phyloP scores from a whole-genome alignment of 2,888 invertebrate genomes.

The Reticulitermes lucifugus region DNA sequence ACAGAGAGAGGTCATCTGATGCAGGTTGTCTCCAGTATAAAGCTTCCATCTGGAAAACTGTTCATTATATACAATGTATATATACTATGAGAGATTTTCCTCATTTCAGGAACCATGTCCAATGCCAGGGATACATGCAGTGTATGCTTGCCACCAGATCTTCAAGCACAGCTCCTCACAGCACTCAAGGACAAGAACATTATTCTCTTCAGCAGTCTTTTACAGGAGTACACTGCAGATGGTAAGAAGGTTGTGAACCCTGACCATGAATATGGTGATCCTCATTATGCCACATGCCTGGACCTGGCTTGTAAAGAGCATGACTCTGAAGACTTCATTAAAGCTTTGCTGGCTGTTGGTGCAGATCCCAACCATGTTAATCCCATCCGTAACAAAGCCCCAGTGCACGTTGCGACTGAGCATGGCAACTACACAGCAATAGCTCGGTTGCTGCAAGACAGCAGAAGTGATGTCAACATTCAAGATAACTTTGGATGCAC shows the following conservation, averaged over 20 bases:
- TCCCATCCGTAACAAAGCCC: conserved; percentile 23
- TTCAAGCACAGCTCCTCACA: conserved; percentile 3
- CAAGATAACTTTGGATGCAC: conserved; percentile 32
- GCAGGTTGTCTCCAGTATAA: too few relatives aligned
- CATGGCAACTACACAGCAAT: conserved; percentile 26
- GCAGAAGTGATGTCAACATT: conserved; percentile 26
- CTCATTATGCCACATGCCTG: conserved; percentile 35
- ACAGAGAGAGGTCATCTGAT: too few relatives aligned
- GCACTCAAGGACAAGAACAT: conserved; percentile 23
- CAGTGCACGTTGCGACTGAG: conserved; percentile 31
- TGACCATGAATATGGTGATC: conserved; percentile 34
- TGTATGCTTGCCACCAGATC: background rate
- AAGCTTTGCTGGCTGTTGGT: background rate
- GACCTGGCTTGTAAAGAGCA: conserved; percentile 31
- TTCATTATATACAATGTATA: too few relatives aligned
- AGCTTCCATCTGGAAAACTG: too few relatives aligned
- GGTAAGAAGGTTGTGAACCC: conserved; percentile 27
- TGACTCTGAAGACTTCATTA: conserved; percentile 6
- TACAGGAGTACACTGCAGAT: conserved; percentile 17
- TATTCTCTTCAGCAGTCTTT: conserved; percentile 1
- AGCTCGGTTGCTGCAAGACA: conserved; percentile 14
- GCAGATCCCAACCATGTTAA: conserved; percentile 40
- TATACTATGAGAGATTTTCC: background rate
- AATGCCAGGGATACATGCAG: background rate
- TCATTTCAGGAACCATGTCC: conserved; percentile 9